phyloP scores from a whole-genome alignment of 2,888 invertebrate genomes.

The Hypercompe scribonia region DNA sequence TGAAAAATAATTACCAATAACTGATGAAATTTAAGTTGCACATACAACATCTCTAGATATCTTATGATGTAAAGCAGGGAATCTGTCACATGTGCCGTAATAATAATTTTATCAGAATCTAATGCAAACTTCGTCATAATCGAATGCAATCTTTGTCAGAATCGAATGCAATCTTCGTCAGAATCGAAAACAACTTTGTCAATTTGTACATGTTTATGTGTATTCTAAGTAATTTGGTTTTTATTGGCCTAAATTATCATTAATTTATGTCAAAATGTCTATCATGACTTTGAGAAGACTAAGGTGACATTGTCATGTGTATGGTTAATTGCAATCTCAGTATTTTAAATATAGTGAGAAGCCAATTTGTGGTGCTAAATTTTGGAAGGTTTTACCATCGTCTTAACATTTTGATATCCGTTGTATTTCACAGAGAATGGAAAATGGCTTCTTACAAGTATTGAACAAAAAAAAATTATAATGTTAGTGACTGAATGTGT shows the following conservation, averaged over 20 bases:
- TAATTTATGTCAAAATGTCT: conserved; percentile 37
- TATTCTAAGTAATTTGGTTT: conserved; percentile 21
- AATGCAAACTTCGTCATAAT: conserved; percentile 39
- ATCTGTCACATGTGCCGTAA: conserved; percentile 11
- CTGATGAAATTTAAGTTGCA: background rate
- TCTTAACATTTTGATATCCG: conserved; percentile 78
- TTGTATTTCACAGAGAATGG: conserved; percentile 67
- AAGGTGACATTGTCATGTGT: conserved; percentile 39
- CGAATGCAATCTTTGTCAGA: conserved; percentile 40
- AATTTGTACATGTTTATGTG: conserved; percentile 37
- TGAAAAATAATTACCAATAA: no score
- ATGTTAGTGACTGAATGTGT: conserved; percentile 42
- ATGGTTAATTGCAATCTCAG: conserved; percentile 53
- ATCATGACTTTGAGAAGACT: conserved; percentile 38
- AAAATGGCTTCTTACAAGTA: conserved; percentile 69
- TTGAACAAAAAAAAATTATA: conserved; percentile 39
- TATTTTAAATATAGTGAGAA: conserved; percentile 76
- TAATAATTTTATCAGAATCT: conserved; percentile 29
- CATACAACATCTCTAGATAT: background rate
- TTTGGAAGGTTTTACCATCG: conserved; percentile 83
- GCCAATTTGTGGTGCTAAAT: conserved; percentile 85
- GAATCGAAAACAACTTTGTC: conserved; percentile 43
- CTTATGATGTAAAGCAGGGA: conserved; percentile 10
- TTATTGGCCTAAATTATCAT: conserved; percentile 27
- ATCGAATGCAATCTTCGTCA: conserved; percentile 36